Percentiles rank a stretch among this genome's conserved stretches.
These are phyloP conservation scores for Siphonodentalium dalli DNA, from an alignment of 2,888 invertebrate species.

Conservation along the genomic window DNA sequence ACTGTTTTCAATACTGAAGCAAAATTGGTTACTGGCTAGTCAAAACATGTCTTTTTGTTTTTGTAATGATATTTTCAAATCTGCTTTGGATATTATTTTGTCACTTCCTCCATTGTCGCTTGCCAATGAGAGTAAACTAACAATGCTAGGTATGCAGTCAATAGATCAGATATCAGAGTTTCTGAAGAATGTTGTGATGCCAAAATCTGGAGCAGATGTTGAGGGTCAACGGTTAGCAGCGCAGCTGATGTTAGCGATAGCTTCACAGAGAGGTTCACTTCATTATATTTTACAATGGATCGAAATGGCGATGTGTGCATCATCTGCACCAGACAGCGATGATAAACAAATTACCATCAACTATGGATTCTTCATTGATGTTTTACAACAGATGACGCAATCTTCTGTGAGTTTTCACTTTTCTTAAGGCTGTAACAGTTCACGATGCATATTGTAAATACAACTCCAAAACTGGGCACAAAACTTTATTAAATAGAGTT, in stretches of 20 bases:
- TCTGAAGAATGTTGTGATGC: constrained; percentile 68
- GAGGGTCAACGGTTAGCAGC: constrained; percentile 62
- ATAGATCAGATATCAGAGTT: constrained; percentile 68
- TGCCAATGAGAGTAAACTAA: constrained; percentile 71
- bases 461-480: too few species aligned
- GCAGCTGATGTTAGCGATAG: constrained; percentile 70
- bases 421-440: too few species aligned
- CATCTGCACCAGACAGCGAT: constrained; percentile 30
- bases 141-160: constrained; percentile 65
- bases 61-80: constrained; percentile 71
- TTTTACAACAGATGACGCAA: constrained; percentile 57
- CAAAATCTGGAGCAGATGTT: constrained; percentile 68
- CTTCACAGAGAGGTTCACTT: constrained; percentile 72
- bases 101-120: constrained; percentile 71
- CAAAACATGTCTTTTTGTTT: constrained; percentile 64
- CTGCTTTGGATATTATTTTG: constrained; percentile 70
- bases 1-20: constrained; percentile 70
- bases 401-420: constrained; percentile 49
- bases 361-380: constrained; percentile 48
- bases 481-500: too few species aligned
- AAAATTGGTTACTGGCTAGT: constrained; percentile 69
- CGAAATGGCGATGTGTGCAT: constrained; percentile 69
- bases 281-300: constrained; percentile 73
- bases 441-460: too few species aligned
- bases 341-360: constrained; percentile 40